A percentile compares a stretch with the other conserved stretches of the same genome.
Evolutionary conservation across 2,888 invertebrate species (phyloP).

Genomic region (Apamea epomidion): DNA sequence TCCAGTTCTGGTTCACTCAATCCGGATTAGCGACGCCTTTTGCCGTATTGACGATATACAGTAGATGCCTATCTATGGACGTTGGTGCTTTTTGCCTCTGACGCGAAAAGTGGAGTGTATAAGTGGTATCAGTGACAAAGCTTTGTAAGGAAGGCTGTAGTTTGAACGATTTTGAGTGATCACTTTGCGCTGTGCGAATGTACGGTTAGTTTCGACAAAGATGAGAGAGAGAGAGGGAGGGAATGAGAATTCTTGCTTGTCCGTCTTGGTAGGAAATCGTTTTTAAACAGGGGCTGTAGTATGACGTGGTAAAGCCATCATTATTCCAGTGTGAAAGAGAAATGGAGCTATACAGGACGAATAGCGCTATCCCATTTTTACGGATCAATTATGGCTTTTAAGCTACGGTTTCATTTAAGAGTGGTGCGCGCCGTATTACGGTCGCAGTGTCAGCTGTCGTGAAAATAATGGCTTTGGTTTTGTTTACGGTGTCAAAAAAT

Average conservation of each 20-base stretch:
- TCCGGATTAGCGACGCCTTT: slow-evolving; percentile 60
- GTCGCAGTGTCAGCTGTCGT: too few relatives aligned
- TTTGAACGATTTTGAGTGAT: slow-evolving; percentile 25
- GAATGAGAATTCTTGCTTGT: neutral
- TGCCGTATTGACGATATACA: slow-evolving; percentile 25
- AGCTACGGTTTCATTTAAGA: too few relatives aligned
- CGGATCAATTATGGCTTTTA: too few relatives aligned
- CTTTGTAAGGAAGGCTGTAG: slow-evolving; percentile 45
- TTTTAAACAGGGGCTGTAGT: neutral
- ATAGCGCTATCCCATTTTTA: neutral
- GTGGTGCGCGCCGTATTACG: too few relatives aligned
- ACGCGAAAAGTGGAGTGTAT: slow-evolving; percentile 41
- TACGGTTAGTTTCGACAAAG: neutral
- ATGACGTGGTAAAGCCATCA: neutral
- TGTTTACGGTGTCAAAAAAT: too few relatives aligned
- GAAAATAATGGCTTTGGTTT: too few relatives aligned
- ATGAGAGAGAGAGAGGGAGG: neutral
- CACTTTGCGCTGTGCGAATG: slow-evolving; percentile 12
- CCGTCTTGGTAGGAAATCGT: neutral
- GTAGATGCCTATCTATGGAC: slow-evolving; percentile 8
- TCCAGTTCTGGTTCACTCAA: slow-evolving; percentile 57
- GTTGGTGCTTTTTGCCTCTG: slow-evolving; percentile 39
- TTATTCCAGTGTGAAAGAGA: neutral
- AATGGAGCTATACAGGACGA: neutral
- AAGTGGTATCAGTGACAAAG: slow-evolving; percentile 62